phyloP scores from a whole-genome alignment of 2,888 invertebrate genomes.

The Polydrusus cervinus region DNA sequence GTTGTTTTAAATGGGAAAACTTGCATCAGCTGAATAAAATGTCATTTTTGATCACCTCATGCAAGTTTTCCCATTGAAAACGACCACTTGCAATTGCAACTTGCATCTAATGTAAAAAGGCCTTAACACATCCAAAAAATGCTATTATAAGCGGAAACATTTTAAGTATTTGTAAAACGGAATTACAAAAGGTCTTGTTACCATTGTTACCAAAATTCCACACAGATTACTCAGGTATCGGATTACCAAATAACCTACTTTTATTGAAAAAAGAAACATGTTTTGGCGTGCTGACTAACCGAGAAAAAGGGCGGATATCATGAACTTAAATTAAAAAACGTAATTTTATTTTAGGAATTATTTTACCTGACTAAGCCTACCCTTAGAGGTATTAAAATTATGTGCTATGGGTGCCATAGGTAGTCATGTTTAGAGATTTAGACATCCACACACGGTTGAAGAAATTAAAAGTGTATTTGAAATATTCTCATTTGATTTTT shows the following conservation, averaged over 20 bases:
- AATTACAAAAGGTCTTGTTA: slow-evolving; percentile 18
- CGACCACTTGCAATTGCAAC: too few relatives aligned
- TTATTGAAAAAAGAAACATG: slow-evolving; percentile 41
- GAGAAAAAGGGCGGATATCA: slow-evolving; percentile 50
- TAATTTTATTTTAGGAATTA: slow-evolving; percentile 32
- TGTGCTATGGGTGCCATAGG: slow-evolving; percentile 4
- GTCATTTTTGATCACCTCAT: too few relatives aligned
- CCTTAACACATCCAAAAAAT: background rate
- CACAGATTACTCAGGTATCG: slow-evolving; percentile 25
- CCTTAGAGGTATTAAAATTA: slow-evolving; percentile 24
- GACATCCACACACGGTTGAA: background rate
- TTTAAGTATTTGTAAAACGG: slow-evolving; percentile 2
- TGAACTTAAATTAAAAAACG: slow-evolving; percentile 26
- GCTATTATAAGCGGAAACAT: slow-evolving; percentile 47
- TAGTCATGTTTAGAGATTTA: background rate
- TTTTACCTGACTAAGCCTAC: slow-evolving; percentile 43
- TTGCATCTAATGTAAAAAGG: too few relatives aligned
- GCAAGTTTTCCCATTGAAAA: too few relatives aligned
- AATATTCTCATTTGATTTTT: too few relatives aligned
- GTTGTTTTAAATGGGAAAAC: too few relatives aligned
- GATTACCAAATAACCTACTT: slow-evolving; percentile 32
- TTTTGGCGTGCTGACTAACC: slow-evolving; percentile 31
- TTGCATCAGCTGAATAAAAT: too few relatives aligned
- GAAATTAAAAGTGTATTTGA: too few relatives aligned
- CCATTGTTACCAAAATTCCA: slow-evolving; percentile 40